These are phyloP conservation scores for Nothocercus julius DNA, from an alignment of 2,113 vertebrate species.

Conservation along the genomic window DNA sequence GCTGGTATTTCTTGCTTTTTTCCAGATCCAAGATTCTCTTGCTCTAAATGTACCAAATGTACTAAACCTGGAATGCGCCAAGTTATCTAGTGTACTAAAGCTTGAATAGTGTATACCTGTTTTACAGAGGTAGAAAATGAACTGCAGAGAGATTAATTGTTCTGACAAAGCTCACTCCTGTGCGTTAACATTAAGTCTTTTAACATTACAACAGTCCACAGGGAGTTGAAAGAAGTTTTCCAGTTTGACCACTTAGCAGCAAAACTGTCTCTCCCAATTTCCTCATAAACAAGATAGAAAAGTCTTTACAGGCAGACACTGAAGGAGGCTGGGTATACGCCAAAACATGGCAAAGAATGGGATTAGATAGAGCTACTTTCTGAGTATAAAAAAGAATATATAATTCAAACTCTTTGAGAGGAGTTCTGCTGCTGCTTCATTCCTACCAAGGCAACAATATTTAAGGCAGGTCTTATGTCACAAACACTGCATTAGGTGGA, in stretches of 20 bases:
- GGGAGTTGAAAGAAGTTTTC: background rate
- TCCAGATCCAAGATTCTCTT: background rate
- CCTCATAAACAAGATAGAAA: background rate
- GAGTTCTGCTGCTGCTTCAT: background rate
- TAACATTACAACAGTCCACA: too few species aligned
- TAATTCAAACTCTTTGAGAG: background rate
- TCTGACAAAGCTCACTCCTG: background rate
- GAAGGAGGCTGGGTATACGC: background rate
- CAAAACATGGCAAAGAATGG: background rate
- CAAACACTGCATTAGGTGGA: background rate
- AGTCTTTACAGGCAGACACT: background rate
- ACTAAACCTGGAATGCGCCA: background rate
- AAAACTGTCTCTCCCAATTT: background rate
- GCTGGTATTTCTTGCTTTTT: background rate
- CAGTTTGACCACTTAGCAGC: background rate
- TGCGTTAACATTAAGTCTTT: background rate
- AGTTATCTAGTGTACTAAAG: background rate
- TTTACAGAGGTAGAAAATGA: background rate
- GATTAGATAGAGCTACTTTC: background rate
- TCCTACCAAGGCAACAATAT: background rate
- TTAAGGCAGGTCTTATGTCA: background rate
- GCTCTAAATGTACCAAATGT: background rate
- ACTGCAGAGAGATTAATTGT: background rate
- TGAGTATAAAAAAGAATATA: background rate
- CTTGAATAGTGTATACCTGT: background rate